Evolutionary conservation across 2,888 invertebrate genomes (phyloP), one percentile per base, ranked within the genome.

Genomic region (Epinotia brunnichana): DNA sequence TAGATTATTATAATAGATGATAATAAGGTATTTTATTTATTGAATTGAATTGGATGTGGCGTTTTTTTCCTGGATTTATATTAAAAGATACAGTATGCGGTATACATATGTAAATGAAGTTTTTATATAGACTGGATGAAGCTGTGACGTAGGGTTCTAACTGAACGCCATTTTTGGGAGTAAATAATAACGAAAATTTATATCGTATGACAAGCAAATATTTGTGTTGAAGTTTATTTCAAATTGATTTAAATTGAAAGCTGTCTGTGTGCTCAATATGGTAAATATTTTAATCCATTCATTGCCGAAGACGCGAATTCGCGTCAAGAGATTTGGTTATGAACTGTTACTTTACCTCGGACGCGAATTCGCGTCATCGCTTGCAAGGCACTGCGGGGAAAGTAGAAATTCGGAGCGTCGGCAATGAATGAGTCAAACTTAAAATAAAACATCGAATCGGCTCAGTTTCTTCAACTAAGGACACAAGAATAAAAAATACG

Each of bases 91-190:
- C 56, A 44, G 67, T 54, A 66, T 59, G 67, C 61, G 69, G 66
- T 51, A 73, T 66, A 66, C 71, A 72, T 73, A 66, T 70, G 68
- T 72, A 72, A 70, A 66, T 80, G 76, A 75, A 76, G 78, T 80
- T 81, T 80, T 79, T 78, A 77, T 75, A 83, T 82, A 82, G 83
- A 83, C 83, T 83, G 83, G 83, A 79, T 77, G 77, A 77, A 75
- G 83, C 84, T 84, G 84, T 77, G 78, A 75, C 81, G 80, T 81
- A 75, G 64, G 24, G 60, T 51, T 35, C 51, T 73, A 73, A 48
- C 66, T 62, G 63, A 56, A 64, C 56, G 56, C 63, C 62, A 63
- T 35, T 53, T 69, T 72, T 61, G 64, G 63, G 13, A 7, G 13
- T 35, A 61, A 51, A 29, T 39, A 29, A 35, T n/a, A 57, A 57